Conservation (phyloP, 2,113 vertebrate species). For the human region GRCh38 chr2:82270501-82271000, state of each 20-base stretch:
- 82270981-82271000: neutral
- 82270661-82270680: neutral
- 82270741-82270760: too few relatives aligned
- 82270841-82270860: neutral
- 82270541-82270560: neutral
- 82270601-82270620: neutral
- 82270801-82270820: neutral
- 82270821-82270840: neutral
- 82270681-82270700: neutral
- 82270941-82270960: neutral
- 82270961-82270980: neutral
- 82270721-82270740: too few relatives aligned
- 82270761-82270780: too few relatives aligned
- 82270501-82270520: neutral
- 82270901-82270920: neutral
- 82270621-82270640: neutral
- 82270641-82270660: neutral
- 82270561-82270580: neutral
- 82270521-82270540: neutral
- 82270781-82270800: too few relatives aligned
- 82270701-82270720: too few relatives aligned
- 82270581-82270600: neutral
- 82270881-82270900: too few relatives aligned
- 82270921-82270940: neutral
- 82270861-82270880: too few relatives aligned